Base-by-base conservation (phyloP, 1,140 invertebrate genomes). In the Formica selysi region DNA sequence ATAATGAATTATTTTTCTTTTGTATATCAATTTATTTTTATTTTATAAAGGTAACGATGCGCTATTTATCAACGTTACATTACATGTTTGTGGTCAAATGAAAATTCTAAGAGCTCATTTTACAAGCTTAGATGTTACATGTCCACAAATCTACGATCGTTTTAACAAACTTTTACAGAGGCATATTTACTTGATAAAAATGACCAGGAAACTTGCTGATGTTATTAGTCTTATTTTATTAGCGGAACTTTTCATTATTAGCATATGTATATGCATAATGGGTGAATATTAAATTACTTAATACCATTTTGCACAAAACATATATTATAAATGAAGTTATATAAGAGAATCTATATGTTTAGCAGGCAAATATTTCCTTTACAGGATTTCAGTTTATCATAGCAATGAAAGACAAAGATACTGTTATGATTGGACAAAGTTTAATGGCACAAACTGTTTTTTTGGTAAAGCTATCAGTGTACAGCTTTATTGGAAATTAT, bases 21-120 rank as follows among this genome's bases (percentile, higher is more conserved):
- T 41, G 13, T 71, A 7, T 61, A 8, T 41, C 41, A 41, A 38
- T 26, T 1, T 57, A 57, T 73, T 81, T 6, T 3, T 81, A 22
- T 51, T 44, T 6, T 71, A 29, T 44, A 44, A 71, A 90, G 88
- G 88, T 57, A 86, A 57, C 22, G 88, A 90, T 10, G n/a, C 32
- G 1, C 2, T 89, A 70, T 87, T 90, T 48, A 22, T 86, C 11
- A 62, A 29, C 26, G 26, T 29, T 29, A 38, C 22, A 87, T 59
- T 90, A 2, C 88, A 90, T 3, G 11, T 90, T 2, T 90, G 88
- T 8, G 88, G 88, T 2, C 88, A 90, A 41, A 11, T 78, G 5
- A 73, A 86, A 48, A 4, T 89, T 59, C 5, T 90, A 41, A 89
- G 57, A 29, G 0, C n/a, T 0, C 51, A 86, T 0, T 89, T 87